These are phyloP conservation scores for Coryphaenoides rupestris DNA, from an alignment of 2,113 vertebrate genomes.

Conservation along the genomic window DNA sequence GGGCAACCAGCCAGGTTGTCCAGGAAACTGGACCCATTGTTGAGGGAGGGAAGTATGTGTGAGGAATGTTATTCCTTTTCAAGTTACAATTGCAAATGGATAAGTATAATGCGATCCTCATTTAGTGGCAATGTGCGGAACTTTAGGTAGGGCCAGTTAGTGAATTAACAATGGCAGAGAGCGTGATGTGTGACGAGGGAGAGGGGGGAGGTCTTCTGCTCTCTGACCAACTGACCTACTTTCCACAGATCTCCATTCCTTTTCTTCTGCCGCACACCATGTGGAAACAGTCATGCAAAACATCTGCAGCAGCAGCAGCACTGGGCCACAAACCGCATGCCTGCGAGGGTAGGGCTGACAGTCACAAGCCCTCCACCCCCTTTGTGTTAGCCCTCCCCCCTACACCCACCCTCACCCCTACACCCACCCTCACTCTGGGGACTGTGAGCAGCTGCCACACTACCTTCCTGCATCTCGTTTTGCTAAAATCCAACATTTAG, in stretches of 20 bases:
- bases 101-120: conserved; percentile 2
- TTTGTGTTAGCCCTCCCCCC: neutral
- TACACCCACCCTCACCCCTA: conserved; percentile 1
- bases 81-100: too few relatives aligned
- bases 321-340: neutral
- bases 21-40: conserved; percentile 39
- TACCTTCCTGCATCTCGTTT: neutral
- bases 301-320: conserved; percentile 11
- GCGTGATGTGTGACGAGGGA: neutral
- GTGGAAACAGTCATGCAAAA: conserved; percentile 40
- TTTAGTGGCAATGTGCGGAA: neutral
- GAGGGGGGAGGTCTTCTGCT: neutral
- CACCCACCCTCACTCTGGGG: conserved; percentile 8
- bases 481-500: neutral
- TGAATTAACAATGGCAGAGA: neutral
- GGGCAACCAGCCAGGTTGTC: conserved; percentile 35
- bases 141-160: neutral
- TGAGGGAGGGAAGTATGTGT: too few relatives aligned
- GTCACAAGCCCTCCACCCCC: neutral
- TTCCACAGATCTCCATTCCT: conserved; percentile 23
- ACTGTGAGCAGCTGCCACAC: neutral
- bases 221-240: conserved; percentile 46
- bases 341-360: neutral
- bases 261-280: conserved; percentile 24
- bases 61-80: too few relatives aligned